Evolutionary conservation across 2,113 vertebrate genomes (phyloP).

Genomic region (Halichoeres trimaculatus): DNA sequence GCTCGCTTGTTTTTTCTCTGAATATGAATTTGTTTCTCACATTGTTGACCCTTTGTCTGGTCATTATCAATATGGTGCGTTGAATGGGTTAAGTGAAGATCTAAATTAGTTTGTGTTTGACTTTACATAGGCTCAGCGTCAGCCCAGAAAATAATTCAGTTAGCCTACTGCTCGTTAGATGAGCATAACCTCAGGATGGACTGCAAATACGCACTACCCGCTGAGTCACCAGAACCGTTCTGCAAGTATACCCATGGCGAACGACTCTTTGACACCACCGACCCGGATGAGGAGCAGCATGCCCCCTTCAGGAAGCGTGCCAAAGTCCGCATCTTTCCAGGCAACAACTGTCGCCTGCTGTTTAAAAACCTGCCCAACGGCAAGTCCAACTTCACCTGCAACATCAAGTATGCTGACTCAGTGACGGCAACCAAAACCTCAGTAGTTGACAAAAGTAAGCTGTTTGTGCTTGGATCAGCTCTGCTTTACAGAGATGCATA

Average conservation of each 20-base stretch:
- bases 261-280: slow-evolving; percentile 72
- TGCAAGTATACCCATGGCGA: slow-evolving; percentile 75
- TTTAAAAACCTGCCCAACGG: slow-evolving; percentile 66
- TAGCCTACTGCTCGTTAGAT: slow-evolving; percentile 72
- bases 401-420: slow-evolving; percentile 54
- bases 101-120: slow-evolving; percentile 8
- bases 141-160: slow-evolving; percentile 69
- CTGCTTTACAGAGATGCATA: neutral
- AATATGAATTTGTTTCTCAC: neutral
- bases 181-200: slow-evolving; percentile 75
- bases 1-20: neutral
- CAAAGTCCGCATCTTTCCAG: slow-evolving; percentile 50
- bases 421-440: slow-evolving; percentile 31
- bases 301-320: slow-evolving; percentile 70
- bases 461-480: neutral
- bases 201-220: slow-evolving; percentile 69
- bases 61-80: neutral
- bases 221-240: slow-evolving; percentile 43
- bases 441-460: slow-evolving; percentile 79
- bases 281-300: slow-evolving; percentile 53
- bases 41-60: too few species aligned
- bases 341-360: slow-evolving; percentile 70
- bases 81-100: neutral
- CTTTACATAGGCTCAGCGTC: slow-evolving; percentile 67
- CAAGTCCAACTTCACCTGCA: slow-evolving; percentile 77